These are phyloP conservation scores for Melanogrammus aeglefinus DNA, from an alignment of 2,797 vertebrate species.

Conservation along the genomic window DNA sequence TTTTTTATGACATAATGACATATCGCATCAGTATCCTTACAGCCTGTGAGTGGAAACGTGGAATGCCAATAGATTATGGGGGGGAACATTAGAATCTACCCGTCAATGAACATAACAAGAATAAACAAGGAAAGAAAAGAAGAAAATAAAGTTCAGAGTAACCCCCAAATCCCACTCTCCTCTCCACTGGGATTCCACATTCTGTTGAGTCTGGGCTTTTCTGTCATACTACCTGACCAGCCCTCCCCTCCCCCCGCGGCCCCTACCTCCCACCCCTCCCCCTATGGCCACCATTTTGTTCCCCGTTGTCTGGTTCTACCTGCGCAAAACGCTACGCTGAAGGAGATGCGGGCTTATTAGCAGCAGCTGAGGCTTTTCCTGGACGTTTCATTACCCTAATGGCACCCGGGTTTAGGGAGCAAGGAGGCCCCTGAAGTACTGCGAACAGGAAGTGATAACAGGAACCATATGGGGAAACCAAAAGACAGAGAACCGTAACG, in stretches of 20 bases:
- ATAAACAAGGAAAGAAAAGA: neutral
- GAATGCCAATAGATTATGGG: neutral
- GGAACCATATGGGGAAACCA: conserved; percentile 53
- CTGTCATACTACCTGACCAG: neutral
- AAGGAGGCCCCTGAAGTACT: conserved; percentile 22
- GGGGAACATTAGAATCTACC: neutral
- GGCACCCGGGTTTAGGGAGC: conserved; percentile 38
- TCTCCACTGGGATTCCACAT: neutral
- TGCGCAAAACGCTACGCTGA: conserved; percentile 1
- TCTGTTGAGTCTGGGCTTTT: neutral
- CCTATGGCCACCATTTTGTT: neutral
- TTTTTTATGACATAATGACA: neutral
- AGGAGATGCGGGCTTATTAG: conserved; percentile 19
- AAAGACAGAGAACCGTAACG: conserved; percentile 30
- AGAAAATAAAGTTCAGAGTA: neutral
- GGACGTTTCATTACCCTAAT: conserved; percentile 53
- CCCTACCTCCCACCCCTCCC: neutral
- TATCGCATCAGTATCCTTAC: neutral
- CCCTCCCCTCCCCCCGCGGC: neutral
- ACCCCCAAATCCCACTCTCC: neutral
- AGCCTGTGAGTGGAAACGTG: neutral
- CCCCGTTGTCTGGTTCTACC: neutral
- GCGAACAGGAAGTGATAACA: conserved; percentile 35
- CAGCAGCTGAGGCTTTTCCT: conserved; percentile 38
- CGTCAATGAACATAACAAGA: neutral